Evolutionary conservation across 2,888 invertebrate genomes (phyloP), one percentile per base, ranked within the genome.

Genomic region (Drosophila mimetica): DNA sequence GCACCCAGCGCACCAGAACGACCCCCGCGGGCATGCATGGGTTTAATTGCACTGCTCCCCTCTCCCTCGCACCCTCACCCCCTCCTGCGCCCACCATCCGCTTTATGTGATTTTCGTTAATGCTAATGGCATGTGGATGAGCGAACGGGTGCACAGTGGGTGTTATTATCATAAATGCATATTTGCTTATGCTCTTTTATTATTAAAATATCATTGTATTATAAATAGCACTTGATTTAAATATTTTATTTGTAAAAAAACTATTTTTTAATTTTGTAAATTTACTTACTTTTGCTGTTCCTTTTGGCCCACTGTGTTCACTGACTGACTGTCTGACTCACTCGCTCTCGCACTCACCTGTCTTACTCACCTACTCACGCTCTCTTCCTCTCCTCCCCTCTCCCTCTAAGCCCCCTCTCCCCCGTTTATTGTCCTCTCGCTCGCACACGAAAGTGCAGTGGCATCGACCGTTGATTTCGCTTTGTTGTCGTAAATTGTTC

Each of bases 21-120:
- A 80, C 64, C 75, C 79, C 69, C 47, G 2, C 51, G 58, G 86
- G 50, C 75, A 57, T 69, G 69, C 66, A 77, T 77, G 66, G 81
- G 86, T 61, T 81, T 80, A 86, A 83, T 86, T 83, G 51, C 51
- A 46, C 44, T 30, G 46, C 47, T 71, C 11, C 71, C 60, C 61
- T 60, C 67, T 72, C 54, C 64, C 44, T 47, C 44, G 18, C 44
- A 2, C 46, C 37, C 20, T 28, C 22, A 30, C 30, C 28, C 46
- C 54, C 65, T 55, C 46, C 48, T 42, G n/a, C n/a, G 46, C 25
- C 14, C 48, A 16, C 22, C 48, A 16, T 20, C 20, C 20, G 25
- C 47, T 22, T 30, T 39, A 32, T 71, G 47, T 59, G 63, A 61
- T 25, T 60, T 59, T 65, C 48, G 63, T 46, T 77, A 63, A 75